Evolutionary conservation across 2,888 invertebrate genomes (phyloP), one percentile per base, ranked within the genome.

Genomic region (Hoplodrina blanda): DNA sequence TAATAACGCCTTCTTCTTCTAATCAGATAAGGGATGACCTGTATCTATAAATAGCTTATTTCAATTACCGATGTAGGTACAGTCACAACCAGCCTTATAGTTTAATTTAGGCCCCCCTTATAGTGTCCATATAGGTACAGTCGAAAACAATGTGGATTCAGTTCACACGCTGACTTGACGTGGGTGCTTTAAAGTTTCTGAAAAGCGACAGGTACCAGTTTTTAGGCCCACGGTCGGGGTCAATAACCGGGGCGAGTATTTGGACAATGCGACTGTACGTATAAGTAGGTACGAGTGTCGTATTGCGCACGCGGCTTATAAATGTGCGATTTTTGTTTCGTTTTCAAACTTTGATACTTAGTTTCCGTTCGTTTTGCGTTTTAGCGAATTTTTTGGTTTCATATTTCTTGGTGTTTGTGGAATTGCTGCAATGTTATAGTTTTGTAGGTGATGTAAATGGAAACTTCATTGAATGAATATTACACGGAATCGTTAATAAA

Each of bases 231-330:
- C 80, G 76, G 81, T 65, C 81, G 76, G 85, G 94, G 92, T 92
- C 94, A 93, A 95, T 94, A 95, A 94, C 94, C 95, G 85, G 95
- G 86, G 92, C 95, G 89, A 78, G 89, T 89, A 91, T 91, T 93
- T 91, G 89, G 92, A 91, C 91, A 90, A 90, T 88, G 89, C 81
- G 83, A 85, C 84, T 73, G 57, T 65, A 63, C 61, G 73, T 65
- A 69, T 67, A 65, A 44, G 73, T 65, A 74, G 41, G 69, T 49
- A 41, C 74, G 60, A 75, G 72, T 72, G 57, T 82, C 83, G 57
- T 77, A 80, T 83, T 82, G 77, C 79, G 60, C 84, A 70, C 76
- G 65, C 87, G 84, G 80, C 84, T 55, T 62, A 66, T 76, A 65
- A 72, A 60, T 82, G 85, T 87, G 89, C 89, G 84, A 86, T 82